Conservation (phyloP, 2,797 vertebrate species). For the Enoplosus armatus region DNA sequence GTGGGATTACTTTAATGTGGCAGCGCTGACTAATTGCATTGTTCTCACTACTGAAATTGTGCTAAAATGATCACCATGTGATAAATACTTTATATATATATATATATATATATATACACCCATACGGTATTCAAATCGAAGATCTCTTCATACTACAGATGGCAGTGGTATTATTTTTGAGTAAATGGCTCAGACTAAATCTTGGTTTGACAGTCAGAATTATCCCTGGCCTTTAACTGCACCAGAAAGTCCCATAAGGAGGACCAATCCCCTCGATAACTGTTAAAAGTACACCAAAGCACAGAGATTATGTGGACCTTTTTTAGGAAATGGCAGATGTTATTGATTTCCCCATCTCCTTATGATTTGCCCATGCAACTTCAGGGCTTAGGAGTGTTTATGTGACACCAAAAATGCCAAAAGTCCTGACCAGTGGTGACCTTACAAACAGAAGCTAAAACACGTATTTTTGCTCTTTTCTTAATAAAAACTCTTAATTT, state of each 20-base stretch:
- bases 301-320: conserved; percentile 31
- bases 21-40: neutral
- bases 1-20: neutral
- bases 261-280: neutral
- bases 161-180: neutral
- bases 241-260: neutral
- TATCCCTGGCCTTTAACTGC: conserved; percentile 18
- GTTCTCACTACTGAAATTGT: neutral
- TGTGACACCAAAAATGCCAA: conserved; percentile 2
- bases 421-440: neutral
- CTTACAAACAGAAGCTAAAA: neutral
- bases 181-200: conserved; percentile 6
- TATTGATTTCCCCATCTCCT: conserved; percentile 28
- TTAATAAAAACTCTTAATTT: neutral
- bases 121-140: neutral
- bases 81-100: too few relatives aligned
- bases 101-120: too few relatives aligned
- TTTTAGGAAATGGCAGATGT: conserved; percentile 12
- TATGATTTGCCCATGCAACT: conserved; percentile 5
- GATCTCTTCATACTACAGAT: neutral
- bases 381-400: neutral
- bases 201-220: conserved; percentile 1
- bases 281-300: conserved; percentile 28
- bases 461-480: neutral
- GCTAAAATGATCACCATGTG: neutral